Base-by-base conservation (phyloP, 2,888 invertebrate genomes). In the Sussaba pulchella region DNA sequence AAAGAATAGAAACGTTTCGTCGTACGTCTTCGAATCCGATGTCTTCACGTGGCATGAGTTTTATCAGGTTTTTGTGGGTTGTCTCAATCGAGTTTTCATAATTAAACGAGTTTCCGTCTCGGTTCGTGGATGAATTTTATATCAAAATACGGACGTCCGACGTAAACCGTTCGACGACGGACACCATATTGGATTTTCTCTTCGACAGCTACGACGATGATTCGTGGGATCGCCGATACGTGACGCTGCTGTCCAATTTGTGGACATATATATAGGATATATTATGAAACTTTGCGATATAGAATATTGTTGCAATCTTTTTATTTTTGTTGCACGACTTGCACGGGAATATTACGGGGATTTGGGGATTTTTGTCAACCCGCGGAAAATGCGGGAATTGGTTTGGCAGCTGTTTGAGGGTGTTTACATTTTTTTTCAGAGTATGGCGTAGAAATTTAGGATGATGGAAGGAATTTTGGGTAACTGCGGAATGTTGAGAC, bases 11-110 rank as follows among this genome's bases (percentile, higher is more conserved):
- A 19, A 63, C 77, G 80, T 63, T 41, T 59, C 71, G 61, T 71
- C 78, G 57, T 52, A 59, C 47, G 52, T 47, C 14, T 50, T 24
- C 26, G 12, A 43, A 52, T 63, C 59, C 43, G 50, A n/a, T 57
- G 70, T 24, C 21, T 77, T 47, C 69, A 36, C 64, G 80, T 84
- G 80, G 70, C 87, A 87, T 86, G 82, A 81, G 80, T 84, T 64
- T 76, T 80, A 81, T 83, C 84, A 83, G 71, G 61, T 79, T 71
- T 81, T 82, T 78, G 83, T 78, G 67, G 78, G 61, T 31, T n/a
- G 74, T 84, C 89, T 90, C 71, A 90, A 88, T 83, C 89, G 88
- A 86, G 88, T 90, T 90, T 91, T 89, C 90, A 91, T 91, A 85
- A 88, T 91, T 89, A 73, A 45, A n/a, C 26, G 50, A 26, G 75